Evolutionary conservation across 2,797 vertebrate species (phyloP), one percentile per base, ranked within the genome.

Genomic region (Crenuchus spilurus): DNA sequence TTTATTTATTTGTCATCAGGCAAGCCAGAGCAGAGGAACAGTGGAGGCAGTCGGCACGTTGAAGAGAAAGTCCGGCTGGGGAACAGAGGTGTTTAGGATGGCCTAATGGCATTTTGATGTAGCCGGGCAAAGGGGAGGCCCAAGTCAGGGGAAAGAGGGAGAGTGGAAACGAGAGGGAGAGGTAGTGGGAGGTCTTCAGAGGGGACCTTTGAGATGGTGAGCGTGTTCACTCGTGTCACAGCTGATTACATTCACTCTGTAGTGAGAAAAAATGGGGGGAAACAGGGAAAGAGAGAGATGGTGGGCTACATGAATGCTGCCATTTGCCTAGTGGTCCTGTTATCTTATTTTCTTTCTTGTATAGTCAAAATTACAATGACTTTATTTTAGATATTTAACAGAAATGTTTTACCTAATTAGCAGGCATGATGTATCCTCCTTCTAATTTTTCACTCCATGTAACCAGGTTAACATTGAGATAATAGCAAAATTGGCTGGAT

Each of bases 71-170:
- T 82, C 88, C 83, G 79, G 86, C 90, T 79, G 83, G 88, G 93
- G 93, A 91, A 84, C 82, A 86, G 89, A 94, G 87, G 90, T 92
- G 91, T 93, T 92, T 92, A 87, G 87, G 90, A 93, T 90, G 92
- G 93, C 94, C 96, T 98, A 98, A 99, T 98, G 95, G 95, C 94
- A 94, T 99, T 99, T 98, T 95, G 94, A 96, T 98, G 96, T 98
- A 97, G 94, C 94, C 90, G 91, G 93, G 90, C 92, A 92, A 94
- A 94, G 94, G 89, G 93, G 94, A 94, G 94, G 94, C 92, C 93
- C 93, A 92, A 92, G 92, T 91, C 93, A 92, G 93, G 80, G 89
- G 90, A 87, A 92, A 90, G 91, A 90, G 92, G 90, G 88, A 88
- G 89, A 91, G 88, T 90, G 88, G 88, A 91, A 88, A 83, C 90